Conservation (phyloP, 2,888 invertebrate genomes). For the Kryphioiulus occultus region DNA sequence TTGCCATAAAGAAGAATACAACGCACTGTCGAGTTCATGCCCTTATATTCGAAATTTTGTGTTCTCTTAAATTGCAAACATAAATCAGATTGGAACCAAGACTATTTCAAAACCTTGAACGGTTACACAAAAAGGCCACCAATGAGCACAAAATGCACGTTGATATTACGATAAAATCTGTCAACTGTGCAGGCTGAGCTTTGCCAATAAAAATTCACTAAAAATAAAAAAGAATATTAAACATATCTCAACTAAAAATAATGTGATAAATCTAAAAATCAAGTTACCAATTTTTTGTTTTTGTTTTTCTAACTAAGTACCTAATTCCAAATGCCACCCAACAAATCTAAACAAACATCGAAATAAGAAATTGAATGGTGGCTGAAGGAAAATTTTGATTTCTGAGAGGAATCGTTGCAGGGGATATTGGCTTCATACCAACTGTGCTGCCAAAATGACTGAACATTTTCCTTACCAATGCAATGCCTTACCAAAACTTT, state of each 20-base stretch:
- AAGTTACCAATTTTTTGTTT: neutral
- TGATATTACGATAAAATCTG: neutral
- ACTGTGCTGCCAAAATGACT: neutral
- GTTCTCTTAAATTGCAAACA: neutral
- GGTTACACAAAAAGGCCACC: neutral
- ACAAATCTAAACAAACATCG: neutral
- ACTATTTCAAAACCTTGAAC: neutral
- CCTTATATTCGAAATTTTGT: neutral
- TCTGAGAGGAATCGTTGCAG: neutral
- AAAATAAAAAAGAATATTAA: slow-evolving; percentile 21
- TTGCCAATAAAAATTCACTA: neutral
- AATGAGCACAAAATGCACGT: neutral
- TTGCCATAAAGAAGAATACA: too few species aligned
- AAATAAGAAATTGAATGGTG: neutral
- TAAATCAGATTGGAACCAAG: neutral
- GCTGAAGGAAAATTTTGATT: neutral
- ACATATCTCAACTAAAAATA: slow-evolving; percentile 7
- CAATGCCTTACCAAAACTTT: slow-evolving; percentile 19
- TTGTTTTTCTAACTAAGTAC: neutral
- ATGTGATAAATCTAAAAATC: neutral
- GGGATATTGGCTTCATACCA: slow-evolving; percentile 24
- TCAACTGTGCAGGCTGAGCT: neutral
- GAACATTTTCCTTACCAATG: neutral
- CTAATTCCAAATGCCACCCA: slow-evolving; percentile 10
- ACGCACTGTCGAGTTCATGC: too few species aligned